phyloP scores from a whole-genome alignment of 2,888 invertebrate genomes.

The Athetis lepigone region DNA sequence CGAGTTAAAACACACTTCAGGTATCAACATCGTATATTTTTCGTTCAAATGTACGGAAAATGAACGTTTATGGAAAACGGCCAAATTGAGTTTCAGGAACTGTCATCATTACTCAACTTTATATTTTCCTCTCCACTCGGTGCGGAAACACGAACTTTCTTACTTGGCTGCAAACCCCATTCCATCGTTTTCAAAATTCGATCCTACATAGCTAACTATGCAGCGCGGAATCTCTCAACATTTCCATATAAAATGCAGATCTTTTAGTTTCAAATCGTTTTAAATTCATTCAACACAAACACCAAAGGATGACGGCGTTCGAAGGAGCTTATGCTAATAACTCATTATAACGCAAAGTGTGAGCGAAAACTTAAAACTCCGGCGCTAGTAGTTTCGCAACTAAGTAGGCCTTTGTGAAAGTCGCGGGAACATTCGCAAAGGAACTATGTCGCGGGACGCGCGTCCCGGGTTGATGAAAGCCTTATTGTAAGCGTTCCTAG shows the following conservation, averaged over 20 bases:
- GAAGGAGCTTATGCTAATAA: slow-evolving; percentile 57
- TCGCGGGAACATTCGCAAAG: slow-evolving; percentile 54
- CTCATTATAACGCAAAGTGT: slow-evolving; percentile 59
- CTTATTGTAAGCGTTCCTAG: slow-evolving; percentile 39
- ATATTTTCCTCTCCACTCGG: slow-evolving; percentile 44
- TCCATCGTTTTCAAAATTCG: neutral
- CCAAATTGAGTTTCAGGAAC: slow-evolving; percentile 58
- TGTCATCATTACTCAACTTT: slow-evolving; percentile 60
- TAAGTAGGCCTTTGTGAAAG: slow-evolving; percentile 54
- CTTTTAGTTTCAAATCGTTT: slow-evolving; percentile 43
- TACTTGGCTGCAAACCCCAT: slow-evolving; percentile 7
- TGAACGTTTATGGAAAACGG: slow-evolving; percentile 58
- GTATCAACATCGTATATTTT: slow-evolving; percentile 49
- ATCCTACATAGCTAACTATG: slow-evolving; percentile 7
- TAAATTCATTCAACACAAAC: slow-evolving; percentile 54
- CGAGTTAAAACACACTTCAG: slow-evolving; percentile 47
- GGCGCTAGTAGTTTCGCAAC: slow-evolving; percentile 49
- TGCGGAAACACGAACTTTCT: slow-evolving; percentile 34
- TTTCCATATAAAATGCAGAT: slow-evolving; percentile 42
- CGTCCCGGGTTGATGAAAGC: slow-evolving; percentile 43
- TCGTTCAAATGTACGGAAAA: slow-evolving; percentile 38
- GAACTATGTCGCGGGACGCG: slow-evolving; percentile 49
- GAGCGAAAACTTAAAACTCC: slow-evolving; percentile 58
- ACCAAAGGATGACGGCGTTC: slow-evolving; percentile 30
- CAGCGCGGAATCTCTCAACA: slow-evolving; percentile 18